Conservation (phyloP, 2,113 vertebrate genomes). For the Toxostoma redivivum region DNA sequence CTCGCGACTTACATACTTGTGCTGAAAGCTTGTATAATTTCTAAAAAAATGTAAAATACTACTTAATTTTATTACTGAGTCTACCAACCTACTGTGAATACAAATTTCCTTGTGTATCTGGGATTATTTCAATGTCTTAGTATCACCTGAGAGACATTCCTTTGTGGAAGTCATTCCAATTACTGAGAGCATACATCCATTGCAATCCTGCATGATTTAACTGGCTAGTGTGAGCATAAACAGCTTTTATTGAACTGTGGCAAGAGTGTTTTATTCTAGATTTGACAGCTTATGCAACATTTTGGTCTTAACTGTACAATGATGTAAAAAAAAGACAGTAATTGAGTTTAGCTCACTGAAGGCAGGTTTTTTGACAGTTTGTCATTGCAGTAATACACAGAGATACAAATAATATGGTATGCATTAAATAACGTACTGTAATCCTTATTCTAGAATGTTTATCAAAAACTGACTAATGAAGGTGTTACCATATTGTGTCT, state of each 20-base stretch:
- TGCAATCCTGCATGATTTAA: background rate
- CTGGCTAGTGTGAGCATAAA: background rate
- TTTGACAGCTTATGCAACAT: background rate
- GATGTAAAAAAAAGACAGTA: background rate
- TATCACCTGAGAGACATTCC: background rate
- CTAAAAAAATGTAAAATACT: background rate
- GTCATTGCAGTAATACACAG: background rate
- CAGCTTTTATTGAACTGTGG: background rate
- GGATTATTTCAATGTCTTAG: background rate
- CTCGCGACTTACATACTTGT: background rate
- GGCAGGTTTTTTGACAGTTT: background rate
- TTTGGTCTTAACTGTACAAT: background rate
- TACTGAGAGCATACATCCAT: background rate
- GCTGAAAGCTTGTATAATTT: background rate
- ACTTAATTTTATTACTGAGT: background rate
- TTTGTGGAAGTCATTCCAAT: background rate
- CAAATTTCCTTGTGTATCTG: background rate
- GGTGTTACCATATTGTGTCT: background rate
- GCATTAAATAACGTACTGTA: background rate
- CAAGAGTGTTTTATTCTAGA: background rate
- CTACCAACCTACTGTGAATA: background rate
- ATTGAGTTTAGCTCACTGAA: background rate
- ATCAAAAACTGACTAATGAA: background rate
- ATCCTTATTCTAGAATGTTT: background rate
- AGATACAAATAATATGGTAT: background rate